Percentiles rank a stretch among this genome's conserved stretches.
These are phyloP conservation scores for Fistularia commersonii DNA, from an alignment of 2,797 vertebrate species.

Conservation along the genomic window DNA sequence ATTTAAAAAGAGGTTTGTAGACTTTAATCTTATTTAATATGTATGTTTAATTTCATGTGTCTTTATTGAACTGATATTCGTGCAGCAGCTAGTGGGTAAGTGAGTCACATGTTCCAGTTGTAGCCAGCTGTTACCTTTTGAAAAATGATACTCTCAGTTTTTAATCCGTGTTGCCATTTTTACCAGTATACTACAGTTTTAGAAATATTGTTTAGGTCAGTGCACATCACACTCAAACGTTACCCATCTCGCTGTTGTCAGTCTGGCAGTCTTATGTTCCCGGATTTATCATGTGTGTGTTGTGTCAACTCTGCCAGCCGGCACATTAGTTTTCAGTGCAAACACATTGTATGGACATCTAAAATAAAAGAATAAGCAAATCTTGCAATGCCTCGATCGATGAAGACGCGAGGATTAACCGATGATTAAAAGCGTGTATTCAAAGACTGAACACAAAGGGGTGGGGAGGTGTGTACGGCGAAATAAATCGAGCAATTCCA, in stretches of 20 bases:
- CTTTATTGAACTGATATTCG: no score
- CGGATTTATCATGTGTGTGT: slow-evolving; percentile 63
- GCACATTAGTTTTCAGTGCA: slow-evolving; percentile 62
- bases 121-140: no score
- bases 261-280: slow-evolving; percentile 43
- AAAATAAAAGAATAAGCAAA: slow-evolving; percentile 45
- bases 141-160: no score
- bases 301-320: slow-evolving; percentile 68
- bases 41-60: no score
- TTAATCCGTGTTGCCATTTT: no score
- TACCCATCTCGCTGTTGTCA: slow-evolving; percentile 33
- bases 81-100: no score
- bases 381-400: slow-evolving; percentile 13
- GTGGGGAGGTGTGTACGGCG: no score
- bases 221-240: slow-evolving; percentile 29
- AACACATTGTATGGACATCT: slow-evolving; percentile 66
- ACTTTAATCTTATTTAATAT: no score
- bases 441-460: no score
- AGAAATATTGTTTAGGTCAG: not conserved
- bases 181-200: not conserved
- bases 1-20: no score
- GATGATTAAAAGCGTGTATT: not conserved
- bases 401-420: slow-evolving; percentile 6
- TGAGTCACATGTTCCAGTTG: no score
- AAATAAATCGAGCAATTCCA: no score